Percentiles rank a stretch among this genome's conserved stretches.
phyloP scores from a whole-genome alignment of 2,888 invertebrate genomes.

The Clostera curtula region DNA sequence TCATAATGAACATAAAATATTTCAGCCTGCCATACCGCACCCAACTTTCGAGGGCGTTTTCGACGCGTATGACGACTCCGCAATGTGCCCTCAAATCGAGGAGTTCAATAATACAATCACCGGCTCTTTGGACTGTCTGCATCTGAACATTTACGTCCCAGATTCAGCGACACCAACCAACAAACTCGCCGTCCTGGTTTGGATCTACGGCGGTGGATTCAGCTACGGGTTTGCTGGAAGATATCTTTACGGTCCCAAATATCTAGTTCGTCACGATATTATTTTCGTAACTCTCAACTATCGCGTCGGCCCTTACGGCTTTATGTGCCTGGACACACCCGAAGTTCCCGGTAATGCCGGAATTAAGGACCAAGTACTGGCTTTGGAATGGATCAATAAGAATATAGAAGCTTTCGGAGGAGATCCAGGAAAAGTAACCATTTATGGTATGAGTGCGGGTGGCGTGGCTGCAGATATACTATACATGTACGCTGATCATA shows the following conservation, averaged over 20 bases:
- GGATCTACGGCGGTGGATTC: conserved; percentile 6
- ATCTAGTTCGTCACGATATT: conserved; percentile 18
- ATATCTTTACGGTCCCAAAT: conserved; percentile 4
- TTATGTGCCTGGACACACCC: conserved; percentile 22
- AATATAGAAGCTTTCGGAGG: conserved; percentile 26
- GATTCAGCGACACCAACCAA: background rate
- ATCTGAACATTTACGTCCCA: conserved; percentile 7
- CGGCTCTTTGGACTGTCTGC: conserved; percentile 6
- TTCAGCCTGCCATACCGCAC: conserved; percentile 4
- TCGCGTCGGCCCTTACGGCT: conserved; percentile 22
- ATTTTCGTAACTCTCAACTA: conserved; percentile 24
- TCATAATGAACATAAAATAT: background rate
- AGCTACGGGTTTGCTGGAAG: background rate
- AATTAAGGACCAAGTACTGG: conserved; percentile 22
- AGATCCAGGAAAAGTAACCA: conserved; percentile 22
- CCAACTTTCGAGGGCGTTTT: conserved; percentile 3
- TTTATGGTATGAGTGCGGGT: conserved; percentile 25
- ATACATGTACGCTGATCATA: conserved; percentile 14
- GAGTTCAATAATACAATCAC: conserved; percentile 1
- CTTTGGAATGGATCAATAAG: conserved; percentile 21
- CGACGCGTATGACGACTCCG: conserved; percentile 6
- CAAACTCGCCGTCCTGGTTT: conserved; percentile 6
- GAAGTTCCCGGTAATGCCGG: conserved; percentile 25
- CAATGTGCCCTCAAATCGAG: conserved; percentile 7
- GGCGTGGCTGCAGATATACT: conserved; percentile 21